Base-by-base conservation (phyloP, 1,140 invertebrate genomes). In the Sycophila sp. region DNA sequence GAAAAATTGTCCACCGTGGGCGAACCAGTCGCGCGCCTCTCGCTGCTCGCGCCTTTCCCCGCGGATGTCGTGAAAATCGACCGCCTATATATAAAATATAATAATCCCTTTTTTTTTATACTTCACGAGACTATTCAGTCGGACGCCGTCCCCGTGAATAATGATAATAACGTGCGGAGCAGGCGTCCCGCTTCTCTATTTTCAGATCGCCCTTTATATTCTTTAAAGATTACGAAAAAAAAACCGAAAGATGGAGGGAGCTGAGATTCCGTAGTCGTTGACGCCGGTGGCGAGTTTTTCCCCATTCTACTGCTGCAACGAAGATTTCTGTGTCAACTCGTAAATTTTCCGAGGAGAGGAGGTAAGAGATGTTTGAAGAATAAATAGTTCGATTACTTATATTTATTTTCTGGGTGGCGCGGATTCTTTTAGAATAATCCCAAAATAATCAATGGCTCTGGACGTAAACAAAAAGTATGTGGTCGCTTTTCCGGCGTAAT, bases 181-280 rank as follows among this genome's bases (percentile, higher is more conserved):
- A 34, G 38, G 19, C 3, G n/a, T 28, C 17, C 7, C 17, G 28
- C 22, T 11, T 17, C 1, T 64, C 28, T 66, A 66, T 66, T 55
- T 55, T 56, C 42, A 26, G 51, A 66, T 55, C 36, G 30, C 26
- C 42, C 17, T 66, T 65, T 55, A n/a, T n/a, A n/a, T n/a, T n/a
- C n/a, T n/a, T n/a, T n/a, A n/a, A n/a, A n/a, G n/a, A n/a, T n/a
- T n/a, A n/a, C n/a, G n/a, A n/a, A n/a, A n/a, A n/a, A n/a, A n/a
- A n/a, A n/a, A n/a, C n/a, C n/a, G n/a, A n/a, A n/a, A n/a, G n/a
- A n/a, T n/a, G n/a, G n/a, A n/a, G n/a, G n/a, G n/a, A n/a, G n/a
- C n/a, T n/a, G n/a, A n/a, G n/a, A n/a, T n/a, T n/a, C n/a, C n/a
- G n/a, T n/a, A n/a, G n/a, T n/a, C n/a, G n/a, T n/a, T n/a, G n/a